These are phyloP conservation scores for Gymnothorax javanicus DNA, from an alignment of 2,797 vertebrate genomes.

Conservation along the genomic window DNA sequence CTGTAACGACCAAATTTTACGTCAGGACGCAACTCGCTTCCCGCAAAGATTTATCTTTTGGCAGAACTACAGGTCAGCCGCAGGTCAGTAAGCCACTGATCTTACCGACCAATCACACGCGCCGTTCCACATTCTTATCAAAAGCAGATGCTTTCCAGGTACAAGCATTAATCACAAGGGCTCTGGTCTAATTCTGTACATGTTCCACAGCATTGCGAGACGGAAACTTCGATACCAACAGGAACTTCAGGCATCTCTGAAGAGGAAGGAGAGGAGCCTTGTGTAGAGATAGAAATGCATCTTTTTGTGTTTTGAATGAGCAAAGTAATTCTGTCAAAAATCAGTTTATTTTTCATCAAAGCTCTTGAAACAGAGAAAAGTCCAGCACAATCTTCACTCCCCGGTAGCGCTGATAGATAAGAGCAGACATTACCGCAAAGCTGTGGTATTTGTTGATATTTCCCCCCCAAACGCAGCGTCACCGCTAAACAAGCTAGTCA, in stretches of 20 bases:
- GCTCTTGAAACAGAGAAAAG: background rate
- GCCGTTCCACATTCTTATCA: background rate
- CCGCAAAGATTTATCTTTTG: background rate
- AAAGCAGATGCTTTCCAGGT: background rate
- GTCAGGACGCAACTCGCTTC: background rate
- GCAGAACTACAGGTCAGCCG: background rate
- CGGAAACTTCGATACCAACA: background rate
- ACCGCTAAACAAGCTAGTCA: too few relatives aligned
- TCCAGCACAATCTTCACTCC: background rate
- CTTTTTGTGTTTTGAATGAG: background rate
- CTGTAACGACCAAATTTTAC: background rate
- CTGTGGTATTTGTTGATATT: background rate
- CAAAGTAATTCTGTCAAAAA: background rate
- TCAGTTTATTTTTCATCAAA: background rate
- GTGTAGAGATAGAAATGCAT: background rate
- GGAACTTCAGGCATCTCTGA: background rate
- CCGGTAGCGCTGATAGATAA: background rate
- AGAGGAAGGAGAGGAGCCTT: background rate
- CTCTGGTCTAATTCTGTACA: background rate
- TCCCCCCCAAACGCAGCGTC: too few relatives aligned
- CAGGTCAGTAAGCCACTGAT: background rate
- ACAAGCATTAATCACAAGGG: background rate
- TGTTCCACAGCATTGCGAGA: background rate
- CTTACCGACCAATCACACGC: background rate
- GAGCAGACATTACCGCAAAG: background rate